Evolutionary conservation across 1,140 invertebrate genomes (phyloP).

Genomic region (Drosophila quadrilineata): DNA sequence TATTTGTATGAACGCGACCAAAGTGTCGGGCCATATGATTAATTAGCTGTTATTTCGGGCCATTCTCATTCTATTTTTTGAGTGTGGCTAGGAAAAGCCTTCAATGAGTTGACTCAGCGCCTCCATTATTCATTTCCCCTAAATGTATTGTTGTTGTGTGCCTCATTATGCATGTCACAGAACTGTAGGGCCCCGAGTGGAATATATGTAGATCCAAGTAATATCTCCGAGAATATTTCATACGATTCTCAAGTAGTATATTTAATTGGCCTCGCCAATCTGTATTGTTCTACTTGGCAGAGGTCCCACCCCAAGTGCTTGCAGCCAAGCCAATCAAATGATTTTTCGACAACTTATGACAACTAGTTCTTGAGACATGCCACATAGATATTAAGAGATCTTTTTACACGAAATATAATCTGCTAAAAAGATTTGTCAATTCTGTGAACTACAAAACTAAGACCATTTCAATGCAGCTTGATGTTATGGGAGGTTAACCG

Average conservation of each 20-base stretch:
- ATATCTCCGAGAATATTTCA: background rate
- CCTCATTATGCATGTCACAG: too few species aligned
- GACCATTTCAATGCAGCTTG: too few species aligned
- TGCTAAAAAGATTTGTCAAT: background rate
- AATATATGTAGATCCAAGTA: slow-evolving; percentile 11
- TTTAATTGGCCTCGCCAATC: slow-evolving; percentile 30
- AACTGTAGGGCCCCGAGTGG: too few species aligned
- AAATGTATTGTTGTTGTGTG: too few species aligned
- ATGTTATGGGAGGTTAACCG: too few species aligned
- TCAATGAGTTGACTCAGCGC: slow-evolving; percentile 61
- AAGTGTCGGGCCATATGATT: slow-evolving; percentile 55
- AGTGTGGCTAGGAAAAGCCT: slow-evolving; percentile 57
- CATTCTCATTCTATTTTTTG: background rate
- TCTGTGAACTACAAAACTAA: too few species aligned
- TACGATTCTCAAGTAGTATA: slow-evolving; percentile 11
- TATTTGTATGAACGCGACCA: slow-evolving; percentile 32
- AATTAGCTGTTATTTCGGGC: slow-evolving; percentile 47
- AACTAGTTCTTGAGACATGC: slow-evolving; percentile 43
- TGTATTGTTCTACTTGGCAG: slow-evolving; percentile 22
- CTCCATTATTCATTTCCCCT: slow-evolving; percentile 65
- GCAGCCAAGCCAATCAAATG: slow-evolving; percentile 25
- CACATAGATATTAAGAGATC: slow-evolving; percentile 65
- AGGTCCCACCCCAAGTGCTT: slow-evolving; percentile 30
- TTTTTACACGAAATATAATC: slow-evolving; percentile 28
- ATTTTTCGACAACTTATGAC: too few species aligned